A percentile compares a stretch with the other conserved stretches of the same genome.
Evolutionary conservation across 2,888 invertebrate genomes (phyloP).

Genomic region (Altica lythri): DNA sequence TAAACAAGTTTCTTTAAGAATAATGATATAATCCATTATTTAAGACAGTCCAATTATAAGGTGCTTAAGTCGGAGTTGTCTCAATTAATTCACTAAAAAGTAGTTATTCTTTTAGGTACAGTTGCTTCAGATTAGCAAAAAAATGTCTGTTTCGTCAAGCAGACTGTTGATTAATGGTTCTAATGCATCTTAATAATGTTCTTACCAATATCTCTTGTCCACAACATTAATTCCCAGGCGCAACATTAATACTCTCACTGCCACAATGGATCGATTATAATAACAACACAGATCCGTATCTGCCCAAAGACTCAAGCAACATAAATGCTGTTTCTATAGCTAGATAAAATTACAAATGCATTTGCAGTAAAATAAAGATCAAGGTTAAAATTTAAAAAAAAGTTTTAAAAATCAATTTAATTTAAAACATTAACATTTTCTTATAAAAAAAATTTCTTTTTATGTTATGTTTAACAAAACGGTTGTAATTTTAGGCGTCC

Average conservation of each 20-base stretch:
- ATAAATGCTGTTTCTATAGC: too few species aligned
- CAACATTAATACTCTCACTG: too few species aligned
- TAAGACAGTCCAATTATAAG: neutral
- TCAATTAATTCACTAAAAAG: conserved; percentile 6
- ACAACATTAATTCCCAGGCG: conserved; percentile 20
- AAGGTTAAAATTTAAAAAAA: too few species aligned
- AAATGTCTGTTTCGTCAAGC: conserved; percentile 19
- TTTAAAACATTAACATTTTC: too few species aligned
- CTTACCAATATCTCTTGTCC: conserved; percentile 21
- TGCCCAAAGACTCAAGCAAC: too few species aligned
- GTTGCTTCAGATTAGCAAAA: conserved; percentile 7
- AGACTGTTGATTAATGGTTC: conserved; percentile 23
- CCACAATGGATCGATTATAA: conserved; percentile 6
- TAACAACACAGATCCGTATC: conserved; percentile 2
- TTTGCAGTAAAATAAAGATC: too few species aligned
- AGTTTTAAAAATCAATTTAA: too few species aligned
- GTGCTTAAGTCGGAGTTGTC: neutral
- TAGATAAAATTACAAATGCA: too few species aligned
- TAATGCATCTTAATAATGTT: conserved; percentile 21
- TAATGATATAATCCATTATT: neutral
- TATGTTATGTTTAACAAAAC: too few species aligned
- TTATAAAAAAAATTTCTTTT: too few species aligned
- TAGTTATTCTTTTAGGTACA: neutral
- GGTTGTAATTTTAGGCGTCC: too few species aligned
- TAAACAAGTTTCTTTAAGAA: too few species aligned